A percentile compares a stretch with the other conserved stretches of the same genome.
Evolutionary conservation across 2,888 invertebrate genomes (phyloP).

Genomic region (Pristionchus fissidentatus): DNA sequence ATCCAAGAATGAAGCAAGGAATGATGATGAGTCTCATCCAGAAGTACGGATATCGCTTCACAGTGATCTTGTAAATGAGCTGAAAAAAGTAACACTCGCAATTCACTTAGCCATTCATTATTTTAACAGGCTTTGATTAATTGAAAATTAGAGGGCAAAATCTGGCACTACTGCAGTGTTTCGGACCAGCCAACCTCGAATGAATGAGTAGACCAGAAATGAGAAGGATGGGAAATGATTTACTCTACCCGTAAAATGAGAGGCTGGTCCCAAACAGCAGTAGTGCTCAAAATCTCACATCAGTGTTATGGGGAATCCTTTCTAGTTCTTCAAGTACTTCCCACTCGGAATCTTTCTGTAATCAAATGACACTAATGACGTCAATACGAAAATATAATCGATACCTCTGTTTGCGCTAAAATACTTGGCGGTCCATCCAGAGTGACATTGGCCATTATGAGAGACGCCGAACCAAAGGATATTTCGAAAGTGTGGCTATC

Average conservation of each 20-base stretch:
- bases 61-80: background rate
- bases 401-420: too few species aligned
- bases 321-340: too few species aligned
- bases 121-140: background rate
- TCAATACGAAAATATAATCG: too few species aligned
- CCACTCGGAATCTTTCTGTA: too few species aligned
- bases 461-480: too few species aligned
- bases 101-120: background rate
- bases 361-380: too few species aligned
- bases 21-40: constrained; percentile 11
- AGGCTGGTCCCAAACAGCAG: too few species aligned
- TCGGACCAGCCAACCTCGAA: background rate
- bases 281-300: too few species aligned
- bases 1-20: constrained; percentile 20
- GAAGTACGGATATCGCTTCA: background rate
- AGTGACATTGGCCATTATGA: background rate
- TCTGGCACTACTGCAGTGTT: too few species aligned
- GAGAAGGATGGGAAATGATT: background rate
- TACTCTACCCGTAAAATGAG: too few species aligned
- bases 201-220: background rate
- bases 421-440: too few species aligned
- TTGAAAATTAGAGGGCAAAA: background rate
- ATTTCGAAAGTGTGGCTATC: background rate
- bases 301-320: background rate
- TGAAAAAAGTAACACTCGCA: background rate